Conservation (phyloP, 53 echinoderm and acorn worm genomes). For the Actinopyga echinites region DNA sequence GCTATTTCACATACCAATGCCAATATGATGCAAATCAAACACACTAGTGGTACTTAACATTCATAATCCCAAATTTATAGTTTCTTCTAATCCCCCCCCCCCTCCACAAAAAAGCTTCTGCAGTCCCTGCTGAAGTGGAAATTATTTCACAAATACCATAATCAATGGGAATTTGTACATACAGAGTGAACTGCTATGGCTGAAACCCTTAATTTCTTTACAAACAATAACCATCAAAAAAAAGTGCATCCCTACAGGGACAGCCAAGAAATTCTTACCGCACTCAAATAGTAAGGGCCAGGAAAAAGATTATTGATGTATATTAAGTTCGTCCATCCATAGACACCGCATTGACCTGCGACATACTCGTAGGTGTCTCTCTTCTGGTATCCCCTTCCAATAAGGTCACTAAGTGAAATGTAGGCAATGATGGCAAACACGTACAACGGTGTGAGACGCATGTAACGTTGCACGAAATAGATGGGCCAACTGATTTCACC, state of each 20-base stretch:
- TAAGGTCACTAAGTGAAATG: slow-evolving; percentile 22
- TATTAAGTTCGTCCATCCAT: slow-evolving; percentile 57
- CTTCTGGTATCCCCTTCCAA: slow-evolving; percentile 39
- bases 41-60: too few relatives aligned
- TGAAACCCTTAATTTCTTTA: neutral
- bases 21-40: too few relatives aligned
- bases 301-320: slow-evolving; percentile 72
- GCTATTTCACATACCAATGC: too few relatives aligned
- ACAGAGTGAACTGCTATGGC: neutral
- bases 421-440: slow-evolving; percentile 43
- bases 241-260: neutral
- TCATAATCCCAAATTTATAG: too few relatives aligned
- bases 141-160: too few relatives aligned
- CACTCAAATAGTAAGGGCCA: slow-evolving; percentile 25
- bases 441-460: slow-evolving; percentile 65
- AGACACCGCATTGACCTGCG: neutral
- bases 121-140: too few relatives aligned
- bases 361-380: neutral
- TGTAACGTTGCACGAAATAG: slow-evolving; percentile 70
- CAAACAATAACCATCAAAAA: neutral
- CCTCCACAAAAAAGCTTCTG: too few relatives aligned
- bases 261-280: neutral
- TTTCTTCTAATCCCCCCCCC: too few relatives aligned
- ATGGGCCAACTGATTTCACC: slow-evolving; percentile 48
- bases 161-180: too few relatives aligned